These are phyloP conservation scores for Sarcophaga rosellei DNA, from an alignment of 2,888 invertebrate genomes.

Conservation along the genomic window DNA sequence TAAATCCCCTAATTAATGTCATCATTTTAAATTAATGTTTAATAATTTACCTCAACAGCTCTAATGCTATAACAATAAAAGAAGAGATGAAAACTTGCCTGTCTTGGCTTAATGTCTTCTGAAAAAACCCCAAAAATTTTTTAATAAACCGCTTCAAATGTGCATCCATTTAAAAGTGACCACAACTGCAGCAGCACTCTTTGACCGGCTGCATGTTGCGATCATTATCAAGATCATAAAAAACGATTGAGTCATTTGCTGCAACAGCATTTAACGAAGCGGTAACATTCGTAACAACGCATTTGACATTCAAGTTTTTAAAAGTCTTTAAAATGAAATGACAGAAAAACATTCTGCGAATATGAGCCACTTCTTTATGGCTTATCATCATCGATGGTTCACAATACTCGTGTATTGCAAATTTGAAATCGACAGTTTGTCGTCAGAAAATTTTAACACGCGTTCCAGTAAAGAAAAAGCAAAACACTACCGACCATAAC, in stretches of 20 bases:
- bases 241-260: slow-evolving; percentile 54
- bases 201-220: slow-evolving; percentile 17
- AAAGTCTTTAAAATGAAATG: slow-evolving; percentile 5
- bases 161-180: slow-evolving; percentile 20
- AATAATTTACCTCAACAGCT: slow-evolving; percentile 35
- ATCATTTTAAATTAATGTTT: slow-evolving; percentile 51
- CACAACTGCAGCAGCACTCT: slow-evolving; percentile 7
- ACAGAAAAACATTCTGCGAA: slow-evolving; percentile 6
- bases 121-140: not conserved
- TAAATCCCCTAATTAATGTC: slow-evolving; percentile 57
- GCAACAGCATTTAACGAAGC: slow-evolving; percentile 30
- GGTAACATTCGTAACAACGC: slow-evolving; percentile 14
- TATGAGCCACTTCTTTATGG: not conserved
- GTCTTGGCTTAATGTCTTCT: not conserved
- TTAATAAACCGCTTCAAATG: slow-evolving; percentile 13
- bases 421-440: slow-evolving; percentile 48
- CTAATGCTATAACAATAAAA: not conserved
- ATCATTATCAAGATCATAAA: slow-evolving; percentile 50
- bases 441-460: slow-evolving; percentile 8
- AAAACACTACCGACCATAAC: not conserved
- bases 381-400: slow-evolving; percentile 9
- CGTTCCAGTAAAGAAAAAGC: not conserved
- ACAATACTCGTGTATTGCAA: slow-evolving; percentile 27
- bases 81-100: not conserved
- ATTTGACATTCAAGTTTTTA: slow-evolving; percentile 29